Base-by-base conservation (phyloP, 2,113 vertebrate genomes). In the Eolophus roseicapilla region DNA sequence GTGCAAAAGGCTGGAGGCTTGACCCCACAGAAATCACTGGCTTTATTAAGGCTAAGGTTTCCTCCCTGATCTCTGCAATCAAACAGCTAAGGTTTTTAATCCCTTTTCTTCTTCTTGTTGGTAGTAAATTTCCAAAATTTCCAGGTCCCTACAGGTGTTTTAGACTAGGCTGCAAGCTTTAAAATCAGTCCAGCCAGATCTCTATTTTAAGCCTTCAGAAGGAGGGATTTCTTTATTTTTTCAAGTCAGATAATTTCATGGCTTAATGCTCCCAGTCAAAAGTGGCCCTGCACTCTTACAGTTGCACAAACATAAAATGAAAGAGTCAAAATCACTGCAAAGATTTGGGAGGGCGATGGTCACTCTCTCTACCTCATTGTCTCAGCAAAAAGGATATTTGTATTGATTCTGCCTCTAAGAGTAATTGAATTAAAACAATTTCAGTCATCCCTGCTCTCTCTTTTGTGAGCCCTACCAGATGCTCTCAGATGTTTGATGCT, bases 381-480 rank as follows among this genome's bases (percentile, higher is more conserved):
- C 47, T 90, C 69, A 59, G 83, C 33, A 91, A 78, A 95, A 94
- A 65, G 23, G 28, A 33, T 81, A 63, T 75, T 93, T 92, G 37
- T 75, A 84, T 88, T 71, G 65, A 87, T 91, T 88, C 59, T 75
- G n/a, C 70, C 43, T 62, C 70, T 62, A 73, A 67, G 41, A 92
- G 41, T 79, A 95, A 93, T 19, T 82, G 43, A 74, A 90, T 87
- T 85, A 91, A 77, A 83, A 82, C 60, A 62, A 88, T 94, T 93
- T 84, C 53, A n/a, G n/a, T 91, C 64, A 79, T 79, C 28, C 14
- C 18, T 50, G 14, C 93, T 73, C 43, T 10, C 39, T 74, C 57
- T 89, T 85, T 91, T 79, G 62, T 74, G 64, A 96, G 37, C n/a
- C 29, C 52, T 86, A 17, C 68, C 68, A 86, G 62, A 81, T 70